phyloP scores from a whole-genome alignment of 2,888 invertebrate species.

The Stenurella melanura region DNA sequence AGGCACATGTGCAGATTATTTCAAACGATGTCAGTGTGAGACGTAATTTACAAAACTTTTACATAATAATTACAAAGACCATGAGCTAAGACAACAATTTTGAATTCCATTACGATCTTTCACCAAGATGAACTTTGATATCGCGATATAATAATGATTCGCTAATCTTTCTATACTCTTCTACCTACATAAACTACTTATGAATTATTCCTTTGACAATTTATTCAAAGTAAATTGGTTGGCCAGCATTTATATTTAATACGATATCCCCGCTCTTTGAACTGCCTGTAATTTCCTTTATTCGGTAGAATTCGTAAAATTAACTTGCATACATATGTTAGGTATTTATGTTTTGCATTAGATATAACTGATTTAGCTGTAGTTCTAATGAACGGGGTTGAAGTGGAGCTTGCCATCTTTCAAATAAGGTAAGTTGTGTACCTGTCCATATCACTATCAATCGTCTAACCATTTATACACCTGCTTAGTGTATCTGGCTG shows the following conservation, averaged over 20 bases:
- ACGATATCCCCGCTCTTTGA: not conserved
- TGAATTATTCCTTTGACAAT: no score
- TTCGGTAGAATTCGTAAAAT: not conserved
- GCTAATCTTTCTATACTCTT: no score
- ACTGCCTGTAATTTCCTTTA: not conserved
- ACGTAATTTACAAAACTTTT: no score
- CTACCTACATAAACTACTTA: no score
- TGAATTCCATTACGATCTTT: no score
- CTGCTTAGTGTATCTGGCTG: not conserved
- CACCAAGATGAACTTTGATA: no score
- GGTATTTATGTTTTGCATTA: not conserved
- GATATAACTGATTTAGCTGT: not conserved
- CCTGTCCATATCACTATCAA: not conserved
- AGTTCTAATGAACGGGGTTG: not conserved
- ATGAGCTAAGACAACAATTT: no score
- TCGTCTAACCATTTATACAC: not conserved
- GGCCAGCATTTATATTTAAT: not conserved
- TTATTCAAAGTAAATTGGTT: no score
- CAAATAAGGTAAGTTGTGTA: slow-evolving; percentile 7
- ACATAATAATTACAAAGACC: no score
- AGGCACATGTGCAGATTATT: no score
- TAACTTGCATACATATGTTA: not conserved
- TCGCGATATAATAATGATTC: no score
- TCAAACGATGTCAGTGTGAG: no score
- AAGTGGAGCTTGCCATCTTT: not conserved